Evolutionary conservation across 2,113 vertebrate species (phyloP).

Genomic region (Ameiurus melas): DNA sequence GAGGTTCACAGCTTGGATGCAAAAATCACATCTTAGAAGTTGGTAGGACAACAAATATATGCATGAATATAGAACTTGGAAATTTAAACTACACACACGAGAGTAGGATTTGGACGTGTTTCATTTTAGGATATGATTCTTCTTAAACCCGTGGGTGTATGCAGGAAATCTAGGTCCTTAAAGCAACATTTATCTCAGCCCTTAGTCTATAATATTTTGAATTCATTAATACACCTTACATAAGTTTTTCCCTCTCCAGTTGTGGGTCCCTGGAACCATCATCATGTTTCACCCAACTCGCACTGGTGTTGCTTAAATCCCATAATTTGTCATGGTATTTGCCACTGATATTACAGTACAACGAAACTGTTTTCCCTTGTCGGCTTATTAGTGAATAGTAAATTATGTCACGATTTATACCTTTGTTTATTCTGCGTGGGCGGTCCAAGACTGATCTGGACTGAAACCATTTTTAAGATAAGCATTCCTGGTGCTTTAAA

Average conservation of each 20-base stretch:
- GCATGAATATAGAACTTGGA: neutral
- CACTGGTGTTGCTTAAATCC: constrained; percentile 1
- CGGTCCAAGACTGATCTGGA: neutral
- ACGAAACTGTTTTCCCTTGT: constrained; percentile 6
- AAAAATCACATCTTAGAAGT: neutral
- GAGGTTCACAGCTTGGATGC: neutral
- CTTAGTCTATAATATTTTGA: neutral
- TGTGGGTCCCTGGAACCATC: neutral
- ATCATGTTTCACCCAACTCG: neutral
- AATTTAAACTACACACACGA: neutral
- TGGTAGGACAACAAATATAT: neutral
- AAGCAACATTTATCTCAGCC: neutral
- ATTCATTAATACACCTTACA: neutral
- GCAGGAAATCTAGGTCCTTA: neutral
- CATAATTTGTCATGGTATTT: constrained; percentile 19
- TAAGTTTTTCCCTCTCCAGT: neutral
- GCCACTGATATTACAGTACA: neutral
- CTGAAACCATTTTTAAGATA: neutral
- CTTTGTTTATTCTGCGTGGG: neutral
- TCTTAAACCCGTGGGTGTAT: neutral
- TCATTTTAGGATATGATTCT: neutral
- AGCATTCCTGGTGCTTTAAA: neutral
- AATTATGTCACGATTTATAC: constrained; percentile 10
- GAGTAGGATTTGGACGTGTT: neutral
- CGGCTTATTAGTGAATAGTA: constrained; percentile 25